phyloP scores from a whole-genome alignment of 35 echinoderm and acorn worm genomes.

The Ophioderma brevispina region DNA sequence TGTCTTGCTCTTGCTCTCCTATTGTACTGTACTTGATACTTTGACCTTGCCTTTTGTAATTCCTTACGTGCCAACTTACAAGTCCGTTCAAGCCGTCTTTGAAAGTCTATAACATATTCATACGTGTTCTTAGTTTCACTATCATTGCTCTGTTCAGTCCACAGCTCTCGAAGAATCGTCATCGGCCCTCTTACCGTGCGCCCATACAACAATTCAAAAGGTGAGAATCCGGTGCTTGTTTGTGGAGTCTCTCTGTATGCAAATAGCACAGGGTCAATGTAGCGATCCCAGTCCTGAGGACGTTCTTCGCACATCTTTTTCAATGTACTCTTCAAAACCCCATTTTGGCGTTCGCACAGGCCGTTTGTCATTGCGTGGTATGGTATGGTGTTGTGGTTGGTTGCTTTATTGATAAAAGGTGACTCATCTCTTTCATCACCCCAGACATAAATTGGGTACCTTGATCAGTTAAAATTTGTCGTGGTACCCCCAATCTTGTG shows the following conservation, averaged over 20 bases:
- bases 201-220: constrained; percentile 75
- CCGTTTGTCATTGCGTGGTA: constrained; percentile 14
- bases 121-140: constrained; percentile 50
- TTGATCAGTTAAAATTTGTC: constrained; percentile 71
- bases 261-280: constrained; percentile 44
- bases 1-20: constrained; percentile 27
- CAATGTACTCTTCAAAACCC: constrained; percentile 47
- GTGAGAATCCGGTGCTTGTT: constrained; percentile 57
- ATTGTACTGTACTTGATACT: constrained; percentile 30
- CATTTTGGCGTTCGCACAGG: constrained; percentile 73
- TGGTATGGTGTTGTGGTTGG: constrained; percentile 55
- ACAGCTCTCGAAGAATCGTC: constrained; percentile 45
- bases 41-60: constrained; percentile 8
- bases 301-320: neutral
- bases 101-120: constrained; percentile 55
- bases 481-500: constrained; percentile 58
- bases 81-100: constrained; percentile 26
- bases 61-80: constrained; percentile 39
- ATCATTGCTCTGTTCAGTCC: constrained; percentile 26
- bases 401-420: constrained; percentile 56
- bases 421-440: constrained; percentile 72
- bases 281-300: neutral
- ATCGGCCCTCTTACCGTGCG: constrained; percentile 63
- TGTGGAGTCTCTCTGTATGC: constrained; percentile 50
- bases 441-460: constrained; percentile 62